Evolutionary conservation across 2,888 invertebrate species (phyloP), one percentile per base, ranked within the genome.

Genomic region (Creontiades dilutus): DNA sequence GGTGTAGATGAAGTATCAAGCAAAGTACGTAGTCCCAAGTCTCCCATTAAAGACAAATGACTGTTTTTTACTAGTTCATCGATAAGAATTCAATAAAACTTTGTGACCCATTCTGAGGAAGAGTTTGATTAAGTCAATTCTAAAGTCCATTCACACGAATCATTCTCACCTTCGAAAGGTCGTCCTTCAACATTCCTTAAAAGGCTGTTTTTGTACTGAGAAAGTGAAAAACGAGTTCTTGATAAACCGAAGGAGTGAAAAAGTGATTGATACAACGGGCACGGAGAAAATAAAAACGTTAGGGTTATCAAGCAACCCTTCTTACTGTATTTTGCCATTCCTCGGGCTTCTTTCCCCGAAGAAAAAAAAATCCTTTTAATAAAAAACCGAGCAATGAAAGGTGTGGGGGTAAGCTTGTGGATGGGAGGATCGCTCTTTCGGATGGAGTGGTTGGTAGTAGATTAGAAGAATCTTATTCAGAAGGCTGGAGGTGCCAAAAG

Each of bases 211-310:
- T 7, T 57, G 57, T 57, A 7, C 16, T 14, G 57, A 7, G 47
- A n/a, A 47, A 47, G 80, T 46, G 47, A 47, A 47, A 47, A 47
- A 47, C 47, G 80, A 19, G 76, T n/a, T 0, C 80, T 81, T 47
- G 46, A 81, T 47, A 81, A 46, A 37, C 80, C 46, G 19, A 81
- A 27, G 76, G 27, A 76, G 76, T 12, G 37, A 47, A 37, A 47
- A 81, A 37, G 80, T 81, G 47, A 81, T 81, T 81, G 80, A 81
- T 81, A 81, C 80, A 81, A 80, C 28, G 37, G n/a, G 28, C 80
- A 81, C 80, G 80, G 19, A 81, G 16, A 47, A 19, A 81, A 81
- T 81, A 47, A 81, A 47, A 47, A 81, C 80, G 80, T 81, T 81
- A 81, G 80, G 80, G 80, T 80, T 28, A 80, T 80, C 80, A 80